Evolutionary conservation across 1,140 invertebrate genomes (phyloP).

Genomic region (Brachionus rubens): DNA sequence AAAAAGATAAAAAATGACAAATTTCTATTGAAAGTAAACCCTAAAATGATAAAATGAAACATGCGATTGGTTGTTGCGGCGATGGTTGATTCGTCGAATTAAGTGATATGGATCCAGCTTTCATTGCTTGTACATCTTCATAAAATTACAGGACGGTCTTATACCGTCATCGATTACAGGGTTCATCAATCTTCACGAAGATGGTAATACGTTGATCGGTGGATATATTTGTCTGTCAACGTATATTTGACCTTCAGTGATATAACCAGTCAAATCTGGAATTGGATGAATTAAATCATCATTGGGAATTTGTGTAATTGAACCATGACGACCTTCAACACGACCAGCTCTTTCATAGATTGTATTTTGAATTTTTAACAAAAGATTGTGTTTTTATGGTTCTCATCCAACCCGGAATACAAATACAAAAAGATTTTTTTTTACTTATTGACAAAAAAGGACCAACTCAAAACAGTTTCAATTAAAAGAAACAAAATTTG

Average conservation of each 20-base stretch:
- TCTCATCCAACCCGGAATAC: too few relatives aligned
- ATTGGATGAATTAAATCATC: conserved; percentile 98
- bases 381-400: too few relatives aligned
- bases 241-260: conserved; percentile 97
- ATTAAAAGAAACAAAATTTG: too few relatives aligned
- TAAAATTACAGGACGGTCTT: conserved; percentile 97
- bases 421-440: too few relatives aligned
- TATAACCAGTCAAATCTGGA: conserved; percentile 96
- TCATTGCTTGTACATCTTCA: conserved; percentile 95
- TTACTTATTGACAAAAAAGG: too few relatives aligned
- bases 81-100: conserved; percentile 92
- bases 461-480: too few relatives aligned
- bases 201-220: conserved; percentile 95
- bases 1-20: too few relatives aligned
- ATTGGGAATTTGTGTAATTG: conserved; percentile 97
- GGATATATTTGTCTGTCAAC: conserved; percentile 92
- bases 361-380: too few relatives aligned
- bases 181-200: conserved; percentile 95
- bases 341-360: too few relatives aligned
- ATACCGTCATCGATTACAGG: conserved; percentile 96
- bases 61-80: too few relatives aligned
- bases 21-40: too few relatives aligned
- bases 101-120: too few relatives aligned
- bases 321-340: conserved; percentile 93
- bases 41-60: conserved; percentile 94